Evolutionary conservation across 1,140 invertebrate species (phyloP).

Genomic region (Rhyacophila brunnea): DNA sequence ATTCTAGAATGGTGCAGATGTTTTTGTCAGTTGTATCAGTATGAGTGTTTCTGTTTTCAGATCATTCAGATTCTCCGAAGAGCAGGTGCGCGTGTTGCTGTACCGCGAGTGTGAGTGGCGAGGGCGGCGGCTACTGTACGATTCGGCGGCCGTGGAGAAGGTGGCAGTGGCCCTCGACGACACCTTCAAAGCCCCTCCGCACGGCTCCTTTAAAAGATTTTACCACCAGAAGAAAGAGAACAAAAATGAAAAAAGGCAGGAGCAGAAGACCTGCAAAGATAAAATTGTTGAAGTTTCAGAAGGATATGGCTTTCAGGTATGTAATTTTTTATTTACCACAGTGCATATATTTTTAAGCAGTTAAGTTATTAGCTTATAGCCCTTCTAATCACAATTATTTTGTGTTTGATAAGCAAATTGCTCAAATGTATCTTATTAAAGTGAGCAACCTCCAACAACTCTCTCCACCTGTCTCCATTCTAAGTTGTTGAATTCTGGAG

Average conservation of each 20-base stretch:
- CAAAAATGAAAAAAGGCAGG: conserved; percentile 3
- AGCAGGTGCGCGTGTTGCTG: conserved; percentile 74
- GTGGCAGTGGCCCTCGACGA: conserved; percentile 44
- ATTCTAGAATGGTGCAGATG: too few species aligned
- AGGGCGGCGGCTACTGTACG: conserved; percentile 79
- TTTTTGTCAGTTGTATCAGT: too few species aligned
- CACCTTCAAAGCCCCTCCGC: conserved; percentile 10
- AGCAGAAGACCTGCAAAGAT: conserved; percentile 1
- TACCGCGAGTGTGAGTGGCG: conserved; percentile 83
- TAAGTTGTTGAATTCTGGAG: too few species aligned
- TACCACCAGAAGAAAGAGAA: conserved; percentile 11
- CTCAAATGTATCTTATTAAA: too few species aligned
- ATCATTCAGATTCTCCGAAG: conserved; percentile 56
- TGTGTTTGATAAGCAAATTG: too few species aligned
- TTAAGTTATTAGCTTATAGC: neutral
- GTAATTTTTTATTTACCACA: conserved; percentile 26
- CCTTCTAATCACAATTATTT: neutral
- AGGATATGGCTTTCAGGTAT: conserved; percentile 57
- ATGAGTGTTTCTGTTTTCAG: conserved; percentile 39
- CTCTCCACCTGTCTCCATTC: too few species aligned
- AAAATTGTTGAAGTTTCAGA: conserved; percentile 54
- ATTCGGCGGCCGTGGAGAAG: conserved; percentile 72
- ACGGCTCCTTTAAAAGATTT: conserved; percentile 1
- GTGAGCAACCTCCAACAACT: too few species aligned
- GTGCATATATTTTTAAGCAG: neutral